Evolutionary conservation across 1,140 invertebrate genomes (phyloP), one percentile per base, ranked within the genome.

Genomic region (Eufriesea mexicana): DNA sequence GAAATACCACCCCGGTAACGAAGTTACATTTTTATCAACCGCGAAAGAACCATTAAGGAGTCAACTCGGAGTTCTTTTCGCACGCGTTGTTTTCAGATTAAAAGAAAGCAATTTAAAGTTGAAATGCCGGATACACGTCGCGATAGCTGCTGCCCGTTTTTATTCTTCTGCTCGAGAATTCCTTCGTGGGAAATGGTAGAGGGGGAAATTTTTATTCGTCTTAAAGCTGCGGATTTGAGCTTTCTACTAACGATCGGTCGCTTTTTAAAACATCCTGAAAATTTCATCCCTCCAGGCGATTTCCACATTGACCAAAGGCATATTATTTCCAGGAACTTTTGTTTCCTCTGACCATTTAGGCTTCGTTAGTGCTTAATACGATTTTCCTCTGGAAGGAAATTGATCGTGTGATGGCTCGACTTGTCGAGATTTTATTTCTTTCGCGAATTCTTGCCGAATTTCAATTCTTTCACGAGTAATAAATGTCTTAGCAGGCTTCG

Each of bases 71-170:
- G 2, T 66, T n/a, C 42, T 20, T 20, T n/a, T n/a, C 6, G 42
- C 20, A 45, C 20, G 35, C 14, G 71, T 73, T 73, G 51, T 59
- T 73, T n/a, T 42, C 28, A 14, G 28, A 45, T 57, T 73, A 45
- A 73, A 73, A 57, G 35, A 25, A 73, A 57, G 12, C 54, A 59
- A 45, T 73, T 73, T 73, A 73, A 59, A 73, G 71, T 73, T 73
- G 71, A 73, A 73, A 59, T 4, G 54, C 23, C 20, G 35, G 20
- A 35, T 42, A 12, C 35, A 35, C 28, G 10, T 64, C 14, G 45
- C 47, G 25, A 68, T 68, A 51, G 18, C 10, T 10, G 47, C 23
- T 14, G 18, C 23, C 9, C 28, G 16, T 28, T 54, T 42, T 20
- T 20, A 14, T 16, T 2, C 9, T 23, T 47, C 9, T 70, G 45